Evolutionary conservation across 2,113 vertebrate genomes (phyloP).

Genomic region (Bubo scandiacus): DNA sequence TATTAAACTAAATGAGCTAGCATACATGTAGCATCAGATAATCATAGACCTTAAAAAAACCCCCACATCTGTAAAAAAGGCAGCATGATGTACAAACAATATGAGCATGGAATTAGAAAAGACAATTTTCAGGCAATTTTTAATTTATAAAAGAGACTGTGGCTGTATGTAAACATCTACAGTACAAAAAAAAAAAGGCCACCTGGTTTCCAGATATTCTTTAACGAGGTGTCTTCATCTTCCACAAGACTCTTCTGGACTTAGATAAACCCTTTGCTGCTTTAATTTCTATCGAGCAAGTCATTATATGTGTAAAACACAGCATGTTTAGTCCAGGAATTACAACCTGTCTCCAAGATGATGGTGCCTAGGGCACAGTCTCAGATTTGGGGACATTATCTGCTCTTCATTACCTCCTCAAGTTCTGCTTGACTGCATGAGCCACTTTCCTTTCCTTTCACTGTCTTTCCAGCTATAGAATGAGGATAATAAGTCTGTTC

Average conservation of each 20-base stretch:
- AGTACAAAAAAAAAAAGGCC: neutral
- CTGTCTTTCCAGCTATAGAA: neutral
- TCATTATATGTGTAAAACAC: rapidly evolving
- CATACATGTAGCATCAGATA: neutral
- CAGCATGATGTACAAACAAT: neutral
- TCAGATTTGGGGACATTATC: neutral
- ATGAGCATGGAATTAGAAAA: neutral
- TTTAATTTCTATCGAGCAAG: neutral
- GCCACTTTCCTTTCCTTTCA: neutral
- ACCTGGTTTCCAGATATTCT: neutral
- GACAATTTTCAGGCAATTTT: neutral
- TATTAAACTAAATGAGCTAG: neutral
- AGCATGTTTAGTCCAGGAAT: neutral
- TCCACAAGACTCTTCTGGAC: neutral
- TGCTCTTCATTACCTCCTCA: neutral
- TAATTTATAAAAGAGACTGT: neutral
- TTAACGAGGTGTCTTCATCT: neutral
- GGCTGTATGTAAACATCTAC: neutral
- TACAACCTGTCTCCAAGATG: neutral
- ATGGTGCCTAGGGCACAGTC: neutral
- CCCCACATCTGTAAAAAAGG: neutral
- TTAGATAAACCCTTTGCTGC: neutral
- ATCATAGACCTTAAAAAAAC: neutral
- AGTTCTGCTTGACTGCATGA: rapidly evolving
- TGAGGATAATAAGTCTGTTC: neutral